A percentile compares a stretch with the other conserved stretches of the same genome.
Conservation (phyloP, 2,113 vertebrate genomes). For the Hypomesus transpacificus region DNA sequence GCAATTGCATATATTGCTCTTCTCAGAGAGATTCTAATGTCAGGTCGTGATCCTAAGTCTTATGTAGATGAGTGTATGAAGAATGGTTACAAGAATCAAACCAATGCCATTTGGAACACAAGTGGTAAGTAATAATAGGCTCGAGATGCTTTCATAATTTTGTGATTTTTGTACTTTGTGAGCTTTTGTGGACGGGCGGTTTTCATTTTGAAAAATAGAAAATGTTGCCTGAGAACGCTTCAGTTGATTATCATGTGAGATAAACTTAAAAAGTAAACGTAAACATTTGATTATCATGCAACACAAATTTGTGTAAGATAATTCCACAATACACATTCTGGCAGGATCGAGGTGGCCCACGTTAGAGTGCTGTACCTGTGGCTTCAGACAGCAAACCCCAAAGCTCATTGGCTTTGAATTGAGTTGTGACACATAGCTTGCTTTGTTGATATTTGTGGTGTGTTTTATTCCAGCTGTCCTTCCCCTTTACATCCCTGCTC, state of each 20-base stretch:
- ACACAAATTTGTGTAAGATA: too few species aligned
- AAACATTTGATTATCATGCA: too few species aligned
- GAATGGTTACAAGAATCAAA: constrained; percentile 64
- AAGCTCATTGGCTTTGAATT: constrained; percentile 20
- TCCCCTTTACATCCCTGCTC: constrained; percentile 23
- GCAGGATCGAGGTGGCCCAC: too few species aligned
- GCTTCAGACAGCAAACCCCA: constrained; percentile 5
- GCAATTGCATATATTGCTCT: constrained; percentile 79
- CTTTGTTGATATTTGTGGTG: constrained; percentile 34
- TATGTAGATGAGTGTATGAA: constrained; percentile 75
- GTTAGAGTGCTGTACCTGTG: too few species aligned
- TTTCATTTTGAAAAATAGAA: background rate
- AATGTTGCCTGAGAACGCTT: background rate
- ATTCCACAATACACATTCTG: too few species aligned
- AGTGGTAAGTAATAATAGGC: constrained; percentile 66
- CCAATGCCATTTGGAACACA: constrained; percentile 74
- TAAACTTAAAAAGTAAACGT: background rate
- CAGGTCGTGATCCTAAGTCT: constrained; percentile 72
- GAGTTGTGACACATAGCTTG: constrained; percentile 31
- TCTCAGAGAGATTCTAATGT: constrained; percentile 75
- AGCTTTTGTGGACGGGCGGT: too few species aligned
- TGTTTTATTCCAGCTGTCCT: constrained; percentile 51
- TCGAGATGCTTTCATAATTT: too few species aligned
- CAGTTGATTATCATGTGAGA: background rate
- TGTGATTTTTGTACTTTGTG: too few species aligned